Evolutionary conservation across 2,888 invertebrate species (phyloP).

Genomic region (Spodoptera exigua): DNA sequence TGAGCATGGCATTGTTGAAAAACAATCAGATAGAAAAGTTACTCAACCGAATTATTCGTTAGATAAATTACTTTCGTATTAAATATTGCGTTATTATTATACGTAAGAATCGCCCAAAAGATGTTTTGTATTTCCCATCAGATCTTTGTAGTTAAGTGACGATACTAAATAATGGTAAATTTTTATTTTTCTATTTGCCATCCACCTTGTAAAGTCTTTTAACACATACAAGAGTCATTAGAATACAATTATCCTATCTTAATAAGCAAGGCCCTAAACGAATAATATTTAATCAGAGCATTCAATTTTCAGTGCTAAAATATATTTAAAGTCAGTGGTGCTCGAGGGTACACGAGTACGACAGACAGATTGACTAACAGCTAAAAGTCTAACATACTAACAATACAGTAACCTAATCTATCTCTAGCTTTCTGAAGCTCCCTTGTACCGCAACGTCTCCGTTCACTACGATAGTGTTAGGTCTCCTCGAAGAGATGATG

Average conservation of each 20-base stretch:
- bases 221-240: slow-evolving; percentile 2
- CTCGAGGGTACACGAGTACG: slow-evolving; percentile 1
- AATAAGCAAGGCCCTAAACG: slow-evolving; percentile 12
- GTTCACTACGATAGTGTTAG: slow-evolving; percentile 67
- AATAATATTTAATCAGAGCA: slow-evolving; percentile 20
- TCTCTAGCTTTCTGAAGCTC: slow-evolving; percentile 92
- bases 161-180: neutral
- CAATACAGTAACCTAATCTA: slow-evolving; percentile 83
- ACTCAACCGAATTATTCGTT: no score
- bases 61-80: no score
- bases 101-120: no score
- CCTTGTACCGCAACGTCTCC: slow-evolving; percentile 84
- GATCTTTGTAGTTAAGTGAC: no score
- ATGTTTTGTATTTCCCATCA: no score
- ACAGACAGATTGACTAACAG: slow-evolving; percentile 17
- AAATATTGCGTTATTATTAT: no score
- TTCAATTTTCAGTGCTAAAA: slow-evolving; percentile 42
- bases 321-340: slow-evolving; percentile 18
- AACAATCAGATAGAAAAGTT: no score
- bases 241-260: slow-evolving; percentile 23
- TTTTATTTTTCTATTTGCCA: slow-evolving; percentile 8
- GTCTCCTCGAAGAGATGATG: slow-evolving; percentile 74
- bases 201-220: slow-evolving; percentile 15
- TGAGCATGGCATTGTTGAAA: no score
- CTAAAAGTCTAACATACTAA: slow-evolving; percentile 20